Evolutionary conservation across 2,113 vertebrate genomes (phyloP), one percentile per base, ranked within the genome.

Genomic region (Cavia porcellus): DNA sequence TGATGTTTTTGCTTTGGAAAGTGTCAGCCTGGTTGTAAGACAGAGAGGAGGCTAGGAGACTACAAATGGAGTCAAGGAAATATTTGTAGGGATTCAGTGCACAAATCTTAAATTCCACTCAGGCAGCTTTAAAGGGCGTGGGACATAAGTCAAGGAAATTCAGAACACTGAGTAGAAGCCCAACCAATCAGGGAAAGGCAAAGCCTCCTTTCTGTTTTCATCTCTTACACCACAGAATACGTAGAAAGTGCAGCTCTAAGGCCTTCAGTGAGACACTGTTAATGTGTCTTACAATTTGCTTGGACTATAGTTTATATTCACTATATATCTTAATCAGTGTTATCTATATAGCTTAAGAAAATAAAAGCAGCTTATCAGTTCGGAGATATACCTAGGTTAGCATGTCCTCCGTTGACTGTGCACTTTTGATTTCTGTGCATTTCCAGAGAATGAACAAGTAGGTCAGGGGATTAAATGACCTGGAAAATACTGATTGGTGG

Each of bases 401-500:
- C 66, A 72, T 55, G 3, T 8, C 77, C n/a, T 61, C 25, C 30
- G 17, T 8, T 72, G 28, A 79, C 85, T 79, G 17, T 84, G 30
- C 13, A 70, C 30, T 84, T 90, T 42, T 88, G 38, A 93, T 88
- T 87, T 91, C 70, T 24, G 45, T 88, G 70, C 55, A 88, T 45
- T 90, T 86, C 38, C 87, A 95, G 30, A 77, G 42, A 92, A 95
- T 82, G 83, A 95, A 62, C 45, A 86, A 95, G 75, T 35, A 82
- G 45, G 80, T 28, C 19, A n/a, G 50, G 84, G 96, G 45, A 95
- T 82, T 70, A 86, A 95, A 55, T 75, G 50, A 95, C 42, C 87
- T 22, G 32, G 19, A 87, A 90, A 96, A 92, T 88, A 96, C 30
- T 96, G 95, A 89, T 62, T 57, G 25, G 82, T 95, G 68, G 10